Conservation (phyloP, 2,888 invertebrate species). For the Tenthredo livida region DNA sequence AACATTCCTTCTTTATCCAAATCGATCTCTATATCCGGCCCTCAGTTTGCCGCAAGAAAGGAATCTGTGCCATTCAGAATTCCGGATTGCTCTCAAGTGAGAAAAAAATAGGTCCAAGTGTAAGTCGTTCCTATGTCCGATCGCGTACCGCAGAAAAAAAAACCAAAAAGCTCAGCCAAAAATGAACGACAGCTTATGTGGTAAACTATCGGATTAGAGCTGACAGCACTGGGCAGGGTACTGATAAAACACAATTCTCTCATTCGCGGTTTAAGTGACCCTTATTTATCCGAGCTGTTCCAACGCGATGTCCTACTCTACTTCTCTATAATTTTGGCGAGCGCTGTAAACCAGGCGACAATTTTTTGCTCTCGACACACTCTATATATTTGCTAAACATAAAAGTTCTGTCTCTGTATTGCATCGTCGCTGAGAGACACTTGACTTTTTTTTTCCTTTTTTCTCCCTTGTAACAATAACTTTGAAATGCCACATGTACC, state of each 20-base stretch:
- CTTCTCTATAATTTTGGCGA: slow-evolving; percentile 29
- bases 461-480: neutral
- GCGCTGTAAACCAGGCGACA: slow-evolving; percentile 17
- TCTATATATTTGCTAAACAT: neutral
- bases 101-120: neutral
- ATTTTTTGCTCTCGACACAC: slow-evolving; percentile 13
- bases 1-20: neutral
- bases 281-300: neutral
- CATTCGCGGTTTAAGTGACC: neutral
- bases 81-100: neutral
- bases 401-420: neutral
- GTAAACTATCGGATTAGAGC: neutral
- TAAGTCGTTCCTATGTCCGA: neutral
- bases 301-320: slow-evolving; percentile 14
- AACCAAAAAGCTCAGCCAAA: neutral
- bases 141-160: neutral
- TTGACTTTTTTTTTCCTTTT: neutral
- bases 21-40: neutral
- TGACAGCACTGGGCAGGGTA: neutral
- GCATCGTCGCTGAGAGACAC: neutral
- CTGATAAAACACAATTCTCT: slow-evolving; percentile 1
- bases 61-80: neutral
- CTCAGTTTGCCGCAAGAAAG: neutral
- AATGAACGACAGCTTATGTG: neutral
- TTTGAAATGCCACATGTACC: neutral